phyloP scores from a whole-genome alignment of 2,888 invertebrate genomes.

The Cataglyphis livida region DNA sequence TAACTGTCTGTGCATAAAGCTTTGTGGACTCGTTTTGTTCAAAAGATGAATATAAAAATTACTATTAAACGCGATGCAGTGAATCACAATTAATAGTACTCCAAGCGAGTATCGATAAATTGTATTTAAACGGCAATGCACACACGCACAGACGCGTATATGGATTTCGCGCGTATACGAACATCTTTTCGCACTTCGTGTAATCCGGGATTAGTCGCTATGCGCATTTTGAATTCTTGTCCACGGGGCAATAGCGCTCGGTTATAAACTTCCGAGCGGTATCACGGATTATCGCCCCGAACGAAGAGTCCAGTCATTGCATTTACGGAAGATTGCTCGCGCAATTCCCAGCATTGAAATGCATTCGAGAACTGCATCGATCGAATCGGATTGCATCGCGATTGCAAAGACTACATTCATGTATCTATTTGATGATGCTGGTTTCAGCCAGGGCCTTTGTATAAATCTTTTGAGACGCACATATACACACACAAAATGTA shows the following conservation, averaged over 20 bases:
- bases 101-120: slow-evolving; percentile 21
- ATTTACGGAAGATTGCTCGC: slow-evolving; percentile 12
- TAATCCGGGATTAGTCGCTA: slow-evolving; percentile 44
- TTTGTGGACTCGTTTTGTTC: not conserved
- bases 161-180: slow-evolving; percentile 2
- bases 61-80: not conserved
- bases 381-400: slow-evolving; percentile 1
- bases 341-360: not conserved
- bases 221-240: slow-evolving; percentile 49
- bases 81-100: not conserved
- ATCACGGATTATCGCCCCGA: slow-evolving; percentile 45
- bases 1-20: not conserved
- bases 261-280: slow-evolving; percentile 43
- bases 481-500: not conserved
- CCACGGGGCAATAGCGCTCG: slow-evolving; percentile 9
- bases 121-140: slow-evolving; percentile 34
- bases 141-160: not conserved
- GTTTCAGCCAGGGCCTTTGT: not conserved
- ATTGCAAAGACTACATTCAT: slow-evolving; percentile 2
- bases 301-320: slow-evolving; percentile 40
- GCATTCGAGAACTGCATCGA: slow-evolving; percentile 1
- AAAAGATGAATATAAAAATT: not conserved
- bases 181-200: slow-evolving; percentile 52
- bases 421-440: not conserved
- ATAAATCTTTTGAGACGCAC: not conserved